phyloP scores from a whole-genome alignment of 2,113 vertebrate genomes.

The Equus quagga region DNA sequence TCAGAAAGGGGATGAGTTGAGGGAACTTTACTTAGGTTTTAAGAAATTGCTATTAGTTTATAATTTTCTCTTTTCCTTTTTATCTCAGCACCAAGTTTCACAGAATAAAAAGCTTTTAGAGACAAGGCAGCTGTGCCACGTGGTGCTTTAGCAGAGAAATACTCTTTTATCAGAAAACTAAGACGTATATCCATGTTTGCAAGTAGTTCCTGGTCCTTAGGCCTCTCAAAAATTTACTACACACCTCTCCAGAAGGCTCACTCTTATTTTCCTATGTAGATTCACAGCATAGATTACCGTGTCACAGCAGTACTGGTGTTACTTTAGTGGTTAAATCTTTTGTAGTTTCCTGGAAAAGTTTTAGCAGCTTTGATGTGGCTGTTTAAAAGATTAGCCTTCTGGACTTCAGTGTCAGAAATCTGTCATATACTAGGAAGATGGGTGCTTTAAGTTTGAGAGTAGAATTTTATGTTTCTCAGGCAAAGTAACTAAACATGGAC shows the following conservation, averaged over 20 bases:
- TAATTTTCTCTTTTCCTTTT: constrained; percentile 52
- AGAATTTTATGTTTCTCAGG: constrained; percentile 35
- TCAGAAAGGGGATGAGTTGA: constrained; percentile 77
- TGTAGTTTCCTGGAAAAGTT: constrained; percentile 3
- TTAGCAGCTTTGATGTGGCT: constrained; percentile 40
- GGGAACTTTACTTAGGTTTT: constrained; percentile 58
- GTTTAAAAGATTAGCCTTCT: constrained; percentile 36
- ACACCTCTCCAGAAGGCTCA: neutral
- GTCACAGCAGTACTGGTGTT: neutral
- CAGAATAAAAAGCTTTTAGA: constrained; percentile 54
- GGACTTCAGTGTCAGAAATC: constrained; percentile 28
- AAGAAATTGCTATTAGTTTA: constrained; percentile 55
- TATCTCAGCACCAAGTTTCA: neutral
- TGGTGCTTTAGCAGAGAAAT: neutral
- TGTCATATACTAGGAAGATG: constrained; percentile 4
- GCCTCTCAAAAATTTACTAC: neutral
- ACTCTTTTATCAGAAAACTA: neutral
- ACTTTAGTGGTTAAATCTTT: constrained; percentile 36
- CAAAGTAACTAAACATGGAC: constrained; percentile 30
- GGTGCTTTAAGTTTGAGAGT: constrained; percentile 33
- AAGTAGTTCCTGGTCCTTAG: neutral
- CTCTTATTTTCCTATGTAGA: neutral
- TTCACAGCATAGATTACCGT: neutral
- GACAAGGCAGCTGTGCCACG: neutral
- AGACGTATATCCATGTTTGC: neutral